Evolutionary conservation across 2,797 vertebrate genomes (phyloP).

Genomic region (Sebastes taczanowskii): DNA sequence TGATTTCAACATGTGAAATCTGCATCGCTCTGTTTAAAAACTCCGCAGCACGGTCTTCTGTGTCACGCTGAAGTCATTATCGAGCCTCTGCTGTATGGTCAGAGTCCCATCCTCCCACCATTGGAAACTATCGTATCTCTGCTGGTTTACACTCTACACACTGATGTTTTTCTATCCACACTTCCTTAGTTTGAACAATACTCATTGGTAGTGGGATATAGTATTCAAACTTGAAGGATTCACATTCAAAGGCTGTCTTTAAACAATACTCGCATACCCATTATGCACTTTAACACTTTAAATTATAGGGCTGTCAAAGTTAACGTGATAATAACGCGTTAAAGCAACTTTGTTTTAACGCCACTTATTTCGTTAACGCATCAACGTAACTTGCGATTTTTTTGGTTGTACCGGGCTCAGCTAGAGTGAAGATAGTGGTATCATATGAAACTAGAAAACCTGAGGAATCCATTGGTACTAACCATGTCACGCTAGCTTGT

Average conservation of each 20-base stretch:
- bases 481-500: no score
- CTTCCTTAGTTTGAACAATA: background rate
- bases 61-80: background rate
- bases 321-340: no score
- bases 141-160: background rate
- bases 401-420: no score
- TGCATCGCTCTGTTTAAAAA: background rate
- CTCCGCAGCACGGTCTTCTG: background rate
- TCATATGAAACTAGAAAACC: no score
- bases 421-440: no score
- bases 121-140: background rate
- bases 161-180: background rate
- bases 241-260: background rate
- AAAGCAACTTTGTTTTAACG: accelerated
- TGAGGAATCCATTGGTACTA: no score
- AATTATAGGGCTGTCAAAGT: no score
- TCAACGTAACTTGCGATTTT: no score
- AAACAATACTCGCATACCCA: background rate
- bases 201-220: background rate
- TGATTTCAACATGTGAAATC: background rate
- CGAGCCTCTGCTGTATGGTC: background rate
- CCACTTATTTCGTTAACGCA: no score
- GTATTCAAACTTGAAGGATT: background rate
- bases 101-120: background rate
- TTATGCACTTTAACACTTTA: background rate